A percentile compares a stretch with the other conserved stretches of the same genome.
Evolutionary conservation across 2,797 vertebrate genomes (phyloP).

Genomic region (Pangasius mekongensis): DNA sequence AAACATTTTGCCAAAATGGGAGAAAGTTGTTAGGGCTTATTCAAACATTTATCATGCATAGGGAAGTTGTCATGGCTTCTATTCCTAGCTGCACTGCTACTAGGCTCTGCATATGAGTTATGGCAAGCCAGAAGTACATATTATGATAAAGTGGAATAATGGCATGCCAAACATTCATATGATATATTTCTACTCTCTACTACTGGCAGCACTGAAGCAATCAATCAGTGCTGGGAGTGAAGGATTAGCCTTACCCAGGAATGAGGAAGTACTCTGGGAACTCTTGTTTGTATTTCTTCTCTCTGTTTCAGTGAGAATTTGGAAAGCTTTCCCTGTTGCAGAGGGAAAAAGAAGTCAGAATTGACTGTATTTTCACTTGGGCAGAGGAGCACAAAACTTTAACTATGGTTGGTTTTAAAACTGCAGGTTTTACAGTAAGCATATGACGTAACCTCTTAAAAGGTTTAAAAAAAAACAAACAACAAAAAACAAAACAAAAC

Average conservation of each 20-base stretch:
- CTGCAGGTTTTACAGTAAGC: background rate
- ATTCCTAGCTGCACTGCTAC: constrained; percentile 53
- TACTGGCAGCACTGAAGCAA: constrained; percentile 50
- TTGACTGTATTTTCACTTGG: background rate
- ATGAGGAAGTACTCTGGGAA: constrained; percentile 54
- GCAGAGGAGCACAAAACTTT: background rate
- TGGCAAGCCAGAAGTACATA: constrained; percentile 63
- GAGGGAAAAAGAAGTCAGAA: background rate
- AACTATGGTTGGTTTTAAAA: background rate
- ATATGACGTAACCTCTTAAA: background rate
- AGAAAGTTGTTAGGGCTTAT: constrained; percentile 55
- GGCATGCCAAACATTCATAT: constrained; percentile 64
- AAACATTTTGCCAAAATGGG: constrained; percentile 36
- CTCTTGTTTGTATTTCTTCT: constrained; percentile 57
- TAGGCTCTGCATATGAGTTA: constrained; percentile 61
- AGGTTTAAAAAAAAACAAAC: no score
- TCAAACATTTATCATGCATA: constrained; percentile 61
- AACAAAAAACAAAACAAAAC: no score
- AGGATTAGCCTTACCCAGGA: constrained; percentile 58
- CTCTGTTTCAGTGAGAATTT: constrained; percentile 39
- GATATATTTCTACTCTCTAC: constrained; percentile 62
- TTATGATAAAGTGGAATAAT: constrained; percentile 68
- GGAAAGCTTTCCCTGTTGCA: constrained; percentile 34
- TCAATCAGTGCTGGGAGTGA: constrained; percentile 57
- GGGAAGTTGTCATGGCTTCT: constrained; percentile 63